phyloP scores from a whole-genome alignment of 2,888 invertebrate genomes.

The Epirrhoe alternata region DNA sequence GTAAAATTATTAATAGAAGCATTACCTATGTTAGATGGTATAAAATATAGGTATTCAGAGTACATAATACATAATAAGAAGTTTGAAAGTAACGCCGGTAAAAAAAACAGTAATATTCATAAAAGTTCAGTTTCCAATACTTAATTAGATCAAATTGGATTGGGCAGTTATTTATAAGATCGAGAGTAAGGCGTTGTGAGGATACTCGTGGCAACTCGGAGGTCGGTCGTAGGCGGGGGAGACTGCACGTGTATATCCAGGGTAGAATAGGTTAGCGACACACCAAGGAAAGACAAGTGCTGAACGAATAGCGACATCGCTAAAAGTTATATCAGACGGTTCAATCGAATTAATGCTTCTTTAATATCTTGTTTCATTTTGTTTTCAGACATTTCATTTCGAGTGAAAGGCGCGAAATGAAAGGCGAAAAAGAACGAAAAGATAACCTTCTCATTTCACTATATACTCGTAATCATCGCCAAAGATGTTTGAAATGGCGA shows the following conservation, averaged over 20 bases:
- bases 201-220: constrained; percentile 7
- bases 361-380: too few species aligned
- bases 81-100: neutral
- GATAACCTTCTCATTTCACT: too few species aligned
- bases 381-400: too few species aligned
- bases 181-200: neutral
- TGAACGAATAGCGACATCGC: neutral
- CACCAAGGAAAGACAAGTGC: neutral
- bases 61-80: too few species aligned
- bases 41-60: too few species aligned
- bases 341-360: too few species aligned
- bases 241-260: constrained; percentile 25
- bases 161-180: neutral
- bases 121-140: neutral
- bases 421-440: too few species aligned
- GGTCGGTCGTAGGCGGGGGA: constrained; percentile 24
- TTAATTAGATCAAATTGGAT: neutral
- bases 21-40: too few species aligned
- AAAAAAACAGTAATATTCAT: neutral
- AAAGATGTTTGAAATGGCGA: too few species aligned
- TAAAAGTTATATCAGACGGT: neutral
- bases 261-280: neutral
- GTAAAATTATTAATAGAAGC: neutral
- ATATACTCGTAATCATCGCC: too few species aligned
- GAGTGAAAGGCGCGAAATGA: too few species aligned